Percentiles rank a stretch among this genome's conserved stretches.
These are phyloP conservation scores for Oryctolagus cuniculus DNA, from an alignment of 2,113 vertebrate genomes.

Conservation along the genomic window mOryCun1.1 NC_091445.1:41616001-41616500, in stretches of 20 bases:
- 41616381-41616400: fast-evolving
- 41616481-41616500: not conserved
- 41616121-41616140: no score
- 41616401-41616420: not conserved
- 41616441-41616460: not conserved
- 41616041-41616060: not conserved
- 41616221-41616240: not conserved
- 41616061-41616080: not conserved
- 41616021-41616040: not conserved
- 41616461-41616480: not conserved
- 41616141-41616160: no score
- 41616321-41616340: not conserved
- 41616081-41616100: no score
- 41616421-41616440: not conserved
- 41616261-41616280: not conserved
- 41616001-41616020: not conserved
- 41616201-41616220: not conserved
- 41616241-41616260: not conserved
- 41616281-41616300: not conserved
- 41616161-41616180: not conserved
- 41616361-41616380: not conserved
- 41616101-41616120: no score
- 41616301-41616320: not conserved
- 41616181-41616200: not conserved
- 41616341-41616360: no score